phyloP scores from a whole-genome alignment of 2,888 invertebrate genomes.

The Pocota personata region DNA sequence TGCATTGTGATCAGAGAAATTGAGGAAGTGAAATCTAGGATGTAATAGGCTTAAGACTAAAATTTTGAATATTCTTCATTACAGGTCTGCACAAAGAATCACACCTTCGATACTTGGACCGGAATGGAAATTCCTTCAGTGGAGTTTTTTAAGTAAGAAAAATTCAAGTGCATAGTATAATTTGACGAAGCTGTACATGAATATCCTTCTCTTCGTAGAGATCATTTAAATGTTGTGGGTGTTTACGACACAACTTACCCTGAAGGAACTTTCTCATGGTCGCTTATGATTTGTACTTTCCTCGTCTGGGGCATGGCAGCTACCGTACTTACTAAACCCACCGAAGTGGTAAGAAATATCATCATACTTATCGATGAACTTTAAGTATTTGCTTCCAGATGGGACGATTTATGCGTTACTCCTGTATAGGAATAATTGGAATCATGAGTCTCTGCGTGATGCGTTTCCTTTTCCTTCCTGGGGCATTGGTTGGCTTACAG shows the following conservation, averaged over 20 bases:
- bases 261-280: slow-evolving; percentile 36
- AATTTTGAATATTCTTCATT: no score
- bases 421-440: slow-evolving; percentile 76
- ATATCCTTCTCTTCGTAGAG: neutral
- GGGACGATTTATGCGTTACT: slow-evolving; percentile 79
- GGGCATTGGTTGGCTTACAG: neutral
- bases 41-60: no score
- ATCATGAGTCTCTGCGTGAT: slow-evolving; percentile 73
- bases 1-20: no score
- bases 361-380: no score
- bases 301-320: slow-evolving; percentile 41
- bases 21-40: no score
- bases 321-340: neutral
- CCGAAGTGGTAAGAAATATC: slow-evolving; percentile 14
- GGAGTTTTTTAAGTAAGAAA: slow-evolving; percentile 46
- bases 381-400: slow-evolving; percentile 75
- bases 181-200: neutral
- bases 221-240: slow-evolving; percentile 10
- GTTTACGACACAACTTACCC: neutral
- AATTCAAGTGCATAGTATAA: neutral
- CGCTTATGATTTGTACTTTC: slow-evolving; percentile 67
- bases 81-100: neutral
- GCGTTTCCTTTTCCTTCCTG: slow-evolving; percentile 52
- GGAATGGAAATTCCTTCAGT: slow-evolving; percentile 12
- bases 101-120: neutral